These are phyloP conservation scores for Mesocricetus auratus DNA, from an alignment of 2,113 vertebrate genomes.

Conservation along the genomic window DNA sequence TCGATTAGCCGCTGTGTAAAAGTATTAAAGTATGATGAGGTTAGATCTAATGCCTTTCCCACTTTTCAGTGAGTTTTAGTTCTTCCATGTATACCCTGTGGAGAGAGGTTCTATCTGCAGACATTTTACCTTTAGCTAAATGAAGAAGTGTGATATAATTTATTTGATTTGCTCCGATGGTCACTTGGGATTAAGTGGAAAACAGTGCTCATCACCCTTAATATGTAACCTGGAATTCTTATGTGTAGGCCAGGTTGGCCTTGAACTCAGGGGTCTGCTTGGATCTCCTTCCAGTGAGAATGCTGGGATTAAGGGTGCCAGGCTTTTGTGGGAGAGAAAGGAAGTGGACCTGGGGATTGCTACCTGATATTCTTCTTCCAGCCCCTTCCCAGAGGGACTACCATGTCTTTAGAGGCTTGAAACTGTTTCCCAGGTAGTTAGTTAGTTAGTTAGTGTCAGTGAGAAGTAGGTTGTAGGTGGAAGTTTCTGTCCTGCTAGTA, in stretches of 20 bases:
- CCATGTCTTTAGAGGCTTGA: neutral
- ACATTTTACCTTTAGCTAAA: constrained; percentile 20
- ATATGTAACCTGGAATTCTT: neutral
- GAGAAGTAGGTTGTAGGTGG: neutral
- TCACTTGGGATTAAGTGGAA: neutral
- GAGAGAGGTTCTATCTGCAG: neutral
- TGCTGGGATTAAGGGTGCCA: neutral
- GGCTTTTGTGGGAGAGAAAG: neutral
- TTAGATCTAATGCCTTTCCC: neutral
- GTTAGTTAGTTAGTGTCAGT: neutral
- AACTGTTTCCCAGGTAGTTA: neutral
- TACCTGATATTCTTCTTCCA: neutral
- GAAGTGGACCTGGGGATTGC: neutral
- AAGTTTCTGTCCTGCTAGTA: neutral
- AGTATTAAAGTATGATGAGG: neutral
- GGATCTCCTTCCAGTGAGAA: neutral
- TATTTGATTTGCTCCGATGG: neutral
- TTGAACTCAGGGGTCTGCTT: neutral
- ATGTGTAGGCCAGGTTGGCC: neutral
- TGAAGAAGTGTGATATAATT: neutral
- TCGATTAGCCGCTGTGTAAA: too few species aligned
- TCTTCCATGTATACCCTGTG: neutral
- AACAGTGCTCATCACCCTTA: neutral
- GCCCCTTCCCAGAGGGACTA: neutral
- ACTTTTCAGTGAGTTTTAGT: neutral